Base-by-base conservation (phyloP, 1,140 invertebrate genomes). In the Leucophenga varia region DNA sequence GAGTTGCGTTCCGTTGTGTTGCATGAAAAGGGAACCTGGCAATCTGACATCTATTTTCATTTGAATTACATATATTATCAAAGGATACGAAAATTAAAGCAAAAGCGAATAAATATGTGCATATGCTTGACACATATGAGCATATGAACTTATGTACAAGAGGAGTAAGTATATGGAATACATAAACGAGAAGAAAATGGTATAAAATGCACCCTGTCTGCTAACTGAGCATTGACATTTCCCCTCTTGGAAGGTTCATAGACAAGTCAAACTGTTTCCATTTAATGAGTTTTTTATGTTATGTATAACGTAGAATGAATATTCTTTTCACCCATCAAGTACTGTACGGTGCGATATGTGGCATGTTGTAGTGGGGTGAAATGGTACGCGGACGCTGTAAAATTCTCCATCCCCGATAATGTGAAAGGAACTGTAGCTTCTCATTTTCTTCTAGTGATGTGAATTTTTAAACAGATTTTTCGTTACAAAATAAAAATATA, bases 281-380 rank as follows among this genome's bases (percentile, higher is more conserved):
- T 52, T 52, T 63, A 58, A 67, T 67, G 56, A 48, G 59, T 67
- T 65, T 65, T 65, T 67, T 65, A 59, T 49, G 55, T 67, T 65
- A 65, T 65, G 41, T 67, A 65, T 48, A 59, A 12, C 12, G 12
- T 6, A 6, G 6, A 28, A 12, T 47, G 42, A 18, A 42, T 43
- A 46, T 31, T 38, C 47, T 37, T 51, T 58, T 61, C 55, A 38
- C 36, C 55, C 55, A 67, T 54, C 57, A 51, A 67, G n/a, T n/a
- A 45, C 34, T 18, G 35, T 20, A 35, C n/a, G n/a, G n/a, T n/a
- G n/a, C n/a, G n/a, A n/a, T n/a, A n/a, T n/a, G 47, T 58, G 35
- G 45, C 42, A 31, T 36, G 22, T 52, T 53, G 56, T 17, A 28
- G 20, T 48, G 16, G 10, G 22, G 13, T 49, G 31, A 25, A 14